Percentiles rank a stretch among this genome's conserved stretches.
These are phyloP conservation scores for Cyrtorhinus lividipennis DNA, from an alignment of 1,140 invertebrate species.

Conservation along the genomic window DNA sequence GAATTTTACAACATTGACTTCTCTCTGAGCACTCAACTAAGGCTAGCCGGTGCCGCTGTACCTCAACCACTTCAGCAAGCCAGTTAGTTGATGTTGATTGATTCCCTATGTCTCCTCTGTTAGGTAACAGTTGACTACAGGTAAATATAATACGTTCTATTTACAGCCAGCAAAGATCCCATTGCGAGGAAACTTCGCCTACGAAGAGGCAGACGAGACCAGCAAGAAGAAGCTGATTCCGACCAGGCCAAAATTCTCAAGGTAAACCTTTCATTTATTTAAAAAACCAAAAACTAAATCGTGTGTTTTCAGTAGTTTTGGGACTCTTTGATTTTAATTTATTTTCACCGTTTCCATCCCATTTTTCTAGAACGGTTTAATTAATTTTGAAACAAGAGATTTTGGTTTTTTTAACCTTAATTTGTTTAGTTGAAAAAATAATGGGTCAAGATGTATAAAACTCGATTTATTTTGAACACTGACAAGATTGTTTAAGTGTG, in stretches of 20 bases:
- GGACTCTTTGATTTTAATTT: background rate
- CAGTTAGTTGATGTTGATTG: no score
- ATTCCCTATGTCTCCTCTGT: background rate
- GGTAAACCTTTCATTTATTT: slow-evolving; percentile 31
- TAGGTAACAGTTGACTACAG: background rate
- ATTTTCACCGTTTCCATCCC: background rate
- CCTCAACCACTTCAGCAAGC: slow-evolving; percentile 50
- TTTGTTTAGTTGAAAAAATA: no score
- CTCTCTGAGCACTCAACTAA: slow-evolving; percentile 84
- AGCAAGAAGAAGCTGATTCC: slow-evolving; percentile 66
- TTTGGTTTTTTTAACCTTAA: no score
- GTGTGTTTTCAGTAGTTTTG: no score
- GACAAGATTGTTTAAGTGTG: no score
- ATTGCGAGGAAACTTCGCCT: slow-evolving; percentile 84
- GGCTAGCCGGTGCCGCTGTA: slow-evolving; percentile 79
- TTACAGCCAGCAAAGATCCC: slow-evolving; percentile 60
- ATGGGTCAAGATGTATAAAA: no score
- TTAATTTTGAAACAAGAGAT: no score
- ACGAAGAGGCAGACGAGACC: slow-evolving; percentile 51
- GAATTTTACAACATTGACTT: slow-evolving; percentile 99
- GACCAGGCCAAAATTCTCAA: slow-evolving; percentile 91
- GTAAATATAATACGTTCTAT: slow-evolving; percentile 21
- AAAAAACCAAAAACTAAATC: background rate
- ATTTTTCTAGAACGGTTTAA: no score
- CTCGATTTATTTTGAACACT: no score